These are phyloP conservation scores for Leucopternis melanops DNA, from an alignment of 2,113 vertebrate genomes.

Conservation along the genomic window DNA sequence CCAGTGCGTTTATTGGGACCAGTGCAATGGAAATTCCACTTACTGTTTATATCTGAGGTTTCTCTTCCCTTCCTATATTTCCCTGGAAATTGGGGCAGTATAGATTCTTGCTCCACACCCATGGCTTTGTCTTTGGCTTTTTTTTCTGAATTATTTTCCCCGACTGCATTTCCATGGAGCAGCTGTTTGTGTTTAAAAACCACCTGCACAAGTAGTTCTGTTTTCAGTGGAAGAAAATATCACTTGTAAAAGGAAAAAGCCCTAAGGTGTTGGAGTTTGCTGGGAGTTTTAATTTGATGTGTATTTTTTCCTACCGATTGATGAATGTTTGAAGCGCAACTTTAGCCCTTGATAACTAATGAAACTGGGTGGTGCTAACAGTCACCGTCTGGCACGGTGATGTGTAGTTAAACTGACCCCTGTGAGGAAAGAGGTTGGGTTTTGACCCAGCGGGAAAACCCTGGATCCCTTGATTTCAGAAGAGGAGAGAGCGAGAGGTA, in stretches of 20 bases:
- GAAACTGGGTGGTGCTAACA: slow-evolving; percentile 47
- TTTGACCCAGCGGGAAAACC: slow-evolving; percentile 52
- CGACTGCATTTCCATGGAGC: slow-evolving; percentile 58
- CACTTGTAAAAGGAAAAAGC: slow-evolving; percentile 72
- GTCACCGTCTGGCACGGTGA: slow-evolving; percentile 29
- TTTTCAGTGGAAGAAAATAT: slow-evolving; percentile 72
- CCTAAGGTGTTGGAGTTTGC: slow-evolving; percentile 64
- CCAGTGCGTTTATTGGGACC: slow-evolving; percentile 53
- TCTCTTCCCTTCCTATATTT: slow-evolving; percentile 33
- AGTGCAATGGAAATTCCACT: slow-evolving; percentile 67
- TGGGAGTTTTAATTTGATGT: slow-evolving; percentile 69
- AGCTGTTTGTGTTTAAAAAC: slow-evolving; percentile 76
- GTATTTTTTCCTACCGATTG: slow-evolving; percentile 70
- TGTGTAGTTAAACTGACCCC: slow-evolving; percentile 24
- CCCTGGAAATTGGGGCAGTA: slow-evolving; percentile 35
- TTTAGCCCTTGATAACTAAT: slow-evolving; percentile 66
- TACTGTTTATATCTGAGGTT: slow-evolving; percentile 59
- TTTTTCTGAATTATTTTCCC: slow-evolving; percentile 51
- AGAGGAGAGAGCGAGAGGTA: not conserved
- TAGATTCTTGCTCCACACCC: slow-evolving; percentile 45
- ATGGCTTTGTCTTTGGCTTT: slow-evolving; percentile 53
- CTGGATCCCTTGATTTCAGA: not conserved
- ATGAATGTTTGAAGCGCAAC: slow-evolving; percentile 68
- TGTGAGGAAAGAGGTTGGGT: slow-evolving; percentile 30
- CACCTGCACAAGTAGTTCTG: slow-evolving; percentile 74